These are phyloP conservation scores for Drosophila paramelanica DNA, from an alignment of 2,888 invertebrate genomes.

Conservation along the genomic window DNA sequence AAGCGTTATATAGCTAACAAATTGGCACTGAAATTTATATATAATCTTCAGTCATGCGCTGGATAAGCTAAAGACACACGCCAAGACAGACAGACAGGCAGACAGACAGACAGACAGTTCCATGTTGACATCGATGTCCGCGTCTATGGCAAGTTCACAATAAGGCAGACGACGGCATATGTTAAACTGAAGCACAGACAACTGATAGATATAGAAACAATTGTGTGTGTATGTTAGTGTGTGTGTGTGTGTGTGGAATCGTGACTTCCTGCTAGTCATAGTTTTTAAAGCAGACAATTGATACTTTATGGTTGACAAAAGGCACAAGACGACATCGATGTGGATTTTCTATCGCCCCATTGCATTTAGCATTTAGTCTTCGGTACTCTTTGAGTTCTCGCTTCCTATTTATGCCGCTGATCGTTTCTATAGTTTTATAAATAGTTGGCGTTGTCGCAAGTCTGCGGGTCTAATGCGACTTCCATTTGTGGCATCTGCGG, in stretches of 20 bases:
- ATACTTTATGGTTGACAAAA: slow-evolving; percentile 73
- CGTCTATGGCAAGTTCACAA: slow-evolving; percentile 41
- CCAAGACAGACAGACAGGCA: slow-evolving; percentile 11
- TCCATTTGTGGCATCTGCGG: slow-evolving; percentile 45
- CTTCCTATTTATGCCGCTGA: slow-evolving; percentile 46
- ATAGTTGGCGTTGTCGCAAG: slow-evolving; percentile 43
- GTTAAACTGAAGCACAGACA: slow-evolving; percentile 31
- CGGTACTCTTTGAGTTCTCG: neutral
- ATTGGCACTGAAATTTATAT: slow-evolving; percentile 36
- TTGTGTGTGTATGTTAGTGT: slow-evolving; percentile 1
- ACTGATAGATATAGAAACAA: slow-evolving; percentile 29
- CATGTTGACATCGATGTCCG: slow-evolving; percentile 37
- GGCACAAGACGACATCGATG: slow-evolving; percentile 61
- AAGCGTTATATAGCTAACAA: slow-evolving; percentile 58
- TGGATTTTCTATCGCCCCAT: slow-evolving; percentile 38
- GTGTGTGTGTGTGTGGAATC: slow-evolving; percentile 57
- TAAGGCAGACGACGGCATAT: slow-evolving; percentile 17
- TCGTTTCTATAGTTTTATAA: slow-evolving; percentile 58
- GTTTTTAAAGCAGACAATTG: slow-evolving; percentile 44
- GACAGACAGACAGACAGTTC: slow-evolving; percentile 10
- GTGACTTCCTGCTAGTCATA: slow-evolving; percentile 75
- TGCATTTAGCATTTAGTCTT: slow-evolving; percentile 20
- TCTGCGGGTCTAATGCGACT: slow-evolving; percentile 50
- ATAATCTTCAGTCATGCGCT: slow-evolving; percentile 6
- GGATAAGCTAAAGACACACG: slow-evolving; percentile 16